Conservation (phyloP, 2,113 vertebrate genomes). For the Plecotus auritus region DNA sequence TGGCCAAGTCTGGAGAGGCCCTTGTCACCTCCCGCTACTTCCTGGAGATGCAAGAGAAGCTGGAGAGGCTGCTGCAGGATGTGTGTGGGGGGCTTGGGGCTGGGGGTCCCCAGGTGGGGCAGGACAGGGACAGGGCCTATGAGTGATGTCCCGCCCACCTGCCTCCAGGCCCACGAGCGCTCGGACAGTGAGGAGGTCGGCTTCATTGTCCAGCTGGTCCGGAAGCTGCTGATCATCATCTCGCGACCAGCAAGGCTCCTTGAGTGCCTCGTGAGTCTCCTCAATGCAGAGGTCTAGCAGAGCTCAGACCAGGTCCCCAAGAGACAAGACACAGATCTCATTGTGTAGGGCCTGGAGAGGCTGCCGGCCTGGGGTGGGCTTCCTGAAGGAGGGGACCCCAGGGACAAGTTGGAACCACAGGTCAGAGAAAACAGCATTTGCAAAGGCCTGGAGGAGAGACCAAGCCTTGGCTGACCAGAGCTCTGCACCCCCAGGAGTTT, state of each 20-base stretch:
- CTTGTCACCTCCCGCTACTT: slow-evolving; percentile 97
- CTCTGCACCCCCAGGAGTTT: slow-evolving; percentile 86
- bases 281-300: accelerated
- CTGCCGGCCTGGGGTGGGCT: neutral
- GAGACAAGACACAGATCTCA: neutral
- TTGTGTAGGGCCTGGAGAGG: neutral
- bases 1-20: slow-evolving; percentile 93
- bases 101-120: accelerated
- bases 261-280: slow-evolving; percentile 91
- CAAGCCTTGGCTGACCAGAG: accelerated
- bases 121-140: neutral
- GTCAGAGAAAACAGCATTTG: neutral
- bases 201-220: slow-evolving; percentile 90
- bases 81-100: slow-evolving; percentile 75
- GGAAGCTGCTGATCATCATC: slow-evolving; percentile 96
- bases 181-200: slow-evolving; percentile 95
- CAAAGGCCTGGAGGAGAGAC: neutral
- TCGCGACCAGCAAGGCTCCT: slow-evolving; percentile 94
- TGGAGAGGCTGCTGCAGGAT: slow-evolving; percentile 94
- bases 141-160: neutral
- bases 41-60: slow-evolving; percentile 95
- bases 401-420: neutral
- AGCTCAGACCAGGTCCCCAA: neutral
- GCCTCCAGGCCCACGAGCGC: slow-evolving; percentile 89
- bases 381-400: neutral